Conservation (phyloP, 2,888 invertebrate genomes). For the Lasioglossum oenotherae region DNA sequence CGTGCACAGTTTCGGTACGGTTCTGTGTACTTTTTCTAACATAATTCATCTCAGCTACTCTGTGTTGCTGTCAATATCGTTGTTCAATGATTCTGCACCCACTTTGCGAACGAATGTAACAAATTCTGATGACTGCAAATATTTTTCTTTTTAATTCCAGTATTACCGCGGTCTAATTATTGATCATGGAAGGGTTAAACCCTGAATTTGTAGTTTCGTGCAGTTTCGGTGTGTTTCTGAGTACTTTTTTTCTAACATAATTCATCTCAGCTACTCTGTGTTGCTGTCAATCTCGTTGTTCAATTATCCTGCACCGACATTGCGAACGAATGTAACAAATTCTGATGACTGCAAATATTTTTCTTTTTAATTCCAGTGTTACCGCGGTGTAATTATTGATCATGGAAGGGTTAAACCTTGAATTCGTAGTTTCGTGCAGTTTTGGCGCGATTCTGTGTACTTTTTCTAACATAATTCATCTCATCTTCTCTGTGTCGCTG, state of each 20-base stretch:
- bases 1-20: no score
- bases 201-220: background rate
- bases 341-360: background rate
- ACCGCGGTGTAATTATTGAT: background rate
- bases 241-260: no score
- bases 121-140: conserved; percentile 4
- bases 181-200: background rate
- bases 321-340: background rate
- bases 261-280: conserved; percentile 6
- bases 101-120: background rate
- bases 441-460: no score
- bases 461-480: background rate
- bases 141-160: background rate
- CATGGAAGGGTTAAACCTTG: background rate
- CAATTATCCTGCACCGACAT: background rate
- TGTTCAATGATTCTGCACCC: background rate
- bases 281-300: background rate
- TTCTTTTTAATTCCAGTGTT: background rate
- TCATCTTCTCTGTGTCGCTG: conserved; percentile 23
- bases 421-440: background rate
- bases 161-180: background rate
- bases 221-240: no score
- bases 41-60: background rate
- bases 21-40: no score
- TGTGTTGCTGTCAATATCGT: conserved; percentile 15